phyloP scores from a whole-genome alignment of 2,888 invertebrate genomes.

The Caenorhabditis doughertyi region DNA sequence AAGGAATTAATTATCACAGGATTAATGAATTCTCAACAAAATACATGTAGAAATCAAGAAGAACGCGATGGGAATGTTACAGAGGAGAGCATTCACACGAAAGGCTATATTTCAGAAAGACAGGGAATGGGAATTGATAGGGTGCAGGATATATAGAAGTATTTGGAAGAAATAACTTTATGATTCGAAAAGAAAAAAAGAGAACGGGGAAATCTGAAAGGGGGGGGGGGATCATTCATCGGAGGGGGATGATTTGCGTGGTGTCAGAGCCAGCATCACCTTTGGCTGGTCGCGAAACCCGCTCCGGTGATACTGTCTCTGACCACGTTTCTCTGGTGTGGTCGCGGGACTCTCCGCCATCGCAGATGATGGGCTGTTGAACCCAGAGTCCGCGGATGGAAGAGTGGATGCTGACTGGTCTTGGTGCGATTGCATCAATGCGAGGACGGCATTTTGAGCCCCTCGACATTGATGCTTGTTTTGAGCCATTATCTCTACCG shows the following conservation, averaged over 20 bases:
- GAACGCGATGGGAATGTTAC: constrained; percentile 31
- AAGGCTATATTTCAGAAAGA: constrained; percentile 20
- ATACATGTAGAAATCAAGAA: constrained; percentile 31
- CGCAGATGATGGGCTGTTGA: constrained; percentile 36
- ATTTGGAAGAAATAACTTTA: neutral
- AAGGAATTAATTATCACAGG: constrained; percentile 40
- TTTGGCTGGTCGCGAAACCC: constrained; percentile 63
- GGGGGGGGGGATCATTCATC: constrained; percentile 15
- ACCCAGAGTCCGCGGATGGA: constrained; percentile 35
- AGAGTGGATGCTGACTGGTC: neutral
- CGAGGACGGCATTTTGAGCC: constrained; percentile 38
- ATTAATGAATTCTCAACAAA: constrained; percentile 53
- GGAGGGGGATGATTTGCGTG: constrained; percentile 30
- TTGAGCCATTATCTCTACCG: constrained; percentile 55
- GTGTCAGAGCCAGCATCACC: constrained; percentile 57
- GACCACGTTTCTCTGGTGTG: constrained; percentile 34
- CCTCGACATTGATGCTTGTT: constrained; percentile 39
- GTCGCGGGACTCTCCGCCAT: constrained; percentile 17
- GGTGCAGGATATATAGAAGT: constrained; percentile 31
- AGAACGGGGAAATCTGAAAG: neutral
- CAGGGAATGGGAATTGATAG: constrained; percentile 12
- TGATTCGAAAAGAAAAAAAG: neutral
- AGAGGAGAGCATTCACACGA: constrained; percentile 58
- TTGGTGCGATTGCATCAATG: constrained; percentile 13
- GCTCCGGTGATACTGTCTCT: constrained; percentile 33